Conservation (phyloP, 2,797 vertebrate species). For the Leuciscus waleckii region DNA sequence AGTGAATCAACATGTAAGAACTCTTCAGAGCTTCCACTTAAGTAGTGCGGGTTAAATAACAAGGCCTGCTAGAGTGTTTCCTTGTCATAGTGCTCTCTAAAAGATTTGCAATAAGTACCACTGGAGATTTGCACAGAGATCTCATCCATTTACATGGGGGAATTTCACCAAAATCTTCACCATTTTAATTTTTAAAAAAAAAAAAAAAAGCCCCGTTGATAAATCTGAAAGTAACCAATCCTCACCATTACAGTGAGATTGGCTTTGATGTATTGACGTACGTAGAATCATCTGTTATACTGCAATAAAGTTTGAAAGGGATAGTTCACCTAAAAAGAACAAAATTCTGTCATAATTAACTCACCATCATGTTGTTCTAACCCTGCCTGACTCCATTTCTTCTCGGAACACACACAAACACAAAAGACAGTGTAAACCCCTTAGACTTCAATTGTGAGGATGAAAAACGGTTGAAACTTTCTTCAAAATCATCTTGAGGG, state of each 20-base stretch:
- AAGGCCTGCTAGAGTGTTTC: slow-evolving; percentile 10
- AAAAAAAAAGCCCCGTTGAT: background rate
- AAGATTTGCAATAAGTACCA: slow-evolving; percentile 12
- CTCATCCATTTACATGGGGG: slow-evolving; percentile 3
- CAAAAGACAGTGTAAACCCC: background rate
- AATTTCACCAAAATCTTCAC: no score
- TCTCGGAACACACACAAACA: background rate
- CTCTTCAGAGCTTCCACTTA: slow-evolving; percentile 11
- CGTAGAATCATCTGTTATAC: background rate
- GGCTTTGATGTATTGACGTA: background rate
- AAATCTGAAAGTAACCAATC: background rate
- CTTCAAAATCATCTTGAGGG: background rate
- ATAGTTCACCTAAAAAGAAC: background rate
- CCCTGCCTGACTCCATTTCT: background rate
- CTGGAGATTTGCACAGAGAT: slow-evolving; percentile 1
- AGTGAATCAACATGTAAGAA: slow-evolving; percentile 26
- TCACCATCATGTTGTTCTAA: background rate
- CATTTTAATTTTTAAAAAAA: background rate
- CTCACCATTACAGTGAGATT: background rate
- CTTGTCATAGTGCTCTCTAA: slow-evolving; percentile 19
- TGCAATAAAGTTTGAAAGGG: background rate
- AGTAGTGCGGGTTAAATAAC: slow-evolving; percentile 7
- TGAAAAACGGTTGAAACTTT: background rate
- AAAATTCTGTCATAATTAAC: background rate
- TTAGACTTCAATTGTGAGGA: background rate